Percentiles rank a stretch among this genome's conserved stretches.
These are phyloP conservation scores for Microcebus tavaratra DNA, from an alignment of 2,113 vertebrate genomes.

Conservation along the genomic window DNA sequence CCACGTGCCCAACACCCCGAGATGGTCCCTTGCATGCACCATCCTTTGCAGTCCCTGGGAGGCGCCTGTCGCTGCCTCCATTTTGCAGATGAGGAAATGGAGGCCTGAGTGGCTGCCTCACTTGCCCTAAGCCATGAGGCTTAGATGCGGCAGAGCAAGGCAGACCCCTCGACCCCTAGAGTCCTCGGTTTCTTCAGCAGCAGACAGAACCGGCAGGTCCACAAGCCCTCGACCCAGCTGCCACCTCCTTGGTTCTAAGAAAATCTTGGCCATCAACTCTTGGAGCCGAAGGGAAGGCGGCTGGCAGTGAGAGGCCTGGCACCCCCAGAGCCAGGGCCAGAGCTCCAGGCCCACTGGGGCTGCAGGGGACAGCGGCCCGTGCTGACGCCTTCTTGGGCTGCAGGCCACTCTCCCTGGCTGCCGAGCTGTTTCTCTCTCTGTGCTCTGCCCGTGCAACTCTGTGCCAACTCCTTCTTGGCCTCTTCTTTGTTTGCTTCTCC, in stretches of 20 bases:
- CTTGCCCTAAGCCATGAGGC: neutral
- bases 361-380: neutral
- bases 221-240: neutral
- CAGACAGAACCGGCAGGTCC: neutral
- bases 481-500: constrained; percentile 25
- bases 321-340: neutral
- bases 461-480: constrained; percentile 49
- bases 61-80: rapidly evolving
- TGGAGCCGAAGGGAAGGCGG: neutral
- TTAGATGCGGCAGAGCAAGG: neutral
- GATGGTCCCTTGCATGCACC: neutral
- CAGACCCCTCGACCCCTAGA: neutral
- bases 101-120: neutral
- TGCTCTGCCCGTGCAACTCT: neutral
- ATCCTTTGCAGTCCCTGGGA: neutral
- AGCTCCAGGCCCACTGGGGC: neutral
- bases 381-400: neutral
- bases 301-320: neutral
- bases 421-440: neutral
- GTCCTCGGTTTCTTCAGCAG: neutral
- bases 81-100: neutral
- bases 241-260: neutral
- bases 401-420: neutral
- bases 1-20: neutral
- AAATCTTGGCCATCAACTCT: neutral